Evolutionary conservation across 2,797 vertebrate genomes (phyloP).

Genomic region (Sarcoramphus papa): DNA sequence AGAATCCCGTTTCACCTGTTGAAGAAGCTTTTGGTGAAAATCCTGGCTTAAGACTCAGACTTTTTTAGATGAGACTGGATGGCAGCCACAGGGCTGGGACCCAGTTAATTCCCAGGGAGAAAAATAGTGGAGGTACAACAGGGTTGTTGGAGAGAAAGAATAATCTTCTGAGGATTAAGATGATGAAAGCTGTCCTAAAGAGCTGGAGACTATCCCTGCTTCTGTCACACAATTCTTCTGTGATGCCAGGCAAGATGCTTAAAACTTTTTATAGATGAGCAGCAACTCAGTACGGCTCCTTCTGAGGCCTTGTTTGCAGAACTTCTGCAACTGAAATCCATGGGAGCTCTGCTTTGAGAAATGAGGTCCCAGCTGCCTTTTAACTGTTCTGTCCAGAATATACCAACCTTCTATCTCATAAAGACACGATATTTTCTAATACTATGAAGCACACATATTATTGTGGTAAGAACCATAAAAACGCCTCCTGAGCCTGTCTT

Average conservation of each 20-base stretch:
- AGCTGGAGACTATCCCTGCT: background rate
- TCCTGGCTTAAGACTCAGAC: background rate
- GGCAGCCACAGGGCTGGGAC: background rate
- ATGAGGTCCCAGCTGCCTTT: background rate
- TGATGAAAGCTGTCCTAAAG: background rate
- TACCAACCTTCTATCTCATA: background rate
- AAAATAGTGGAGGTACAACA: background rate
- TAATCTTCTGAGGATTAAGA: background rate
- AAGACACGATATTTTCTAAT: background rate
- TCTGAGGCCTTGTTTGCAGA: background rate
- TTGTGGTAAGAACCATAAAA: background rate
- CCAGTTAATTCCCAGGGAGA: background rate
- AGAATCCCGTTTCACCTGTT: background rate
- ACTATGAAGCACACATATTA: background rate
- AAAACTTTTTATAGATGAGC: background rate
- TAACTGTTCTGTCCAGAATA: background rate
- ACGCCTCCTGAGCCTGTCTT: background rate
- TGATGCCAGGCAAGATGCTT: background rate
- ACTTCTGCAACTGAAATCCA: background rate
- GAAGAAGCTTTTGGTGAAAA: conserved; percentile 3
- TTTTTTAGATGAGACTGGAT: background rate
- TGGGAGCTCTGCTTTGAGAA: background rate
- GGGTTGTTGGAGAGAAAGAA: background rate
- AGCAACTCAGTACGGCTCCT: background rate
- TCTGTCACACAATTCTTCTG: background rate